Conservation (phyloP, 2,113 vertebrate species). For the Cochlearius cochlearius region DNA sequence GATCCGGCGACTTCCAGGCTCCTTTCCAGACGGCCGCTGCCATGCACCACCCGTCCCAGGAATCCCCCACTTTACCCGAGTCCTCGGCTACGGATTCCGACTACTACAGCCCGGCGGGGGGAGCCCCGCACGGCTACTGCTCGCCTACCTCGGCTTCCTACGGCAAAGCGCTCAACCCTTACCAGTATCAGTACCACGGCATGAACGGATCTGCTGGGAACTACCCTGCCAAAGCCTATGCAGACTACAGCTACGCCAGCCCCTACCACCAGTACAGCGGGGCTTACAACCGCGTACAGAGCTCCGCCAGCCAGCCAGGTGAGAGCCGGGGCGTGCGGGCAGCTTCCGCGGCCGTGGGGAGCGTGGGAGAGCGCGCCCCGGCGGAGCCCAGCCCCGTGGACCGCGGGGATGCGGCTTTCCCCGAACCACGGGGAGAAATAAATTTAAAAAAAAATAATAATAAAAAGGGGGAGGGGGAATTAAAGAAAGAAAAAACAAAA, state of each 20-base stretch:
- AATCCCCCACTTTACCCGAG: constrained; percentile 97
- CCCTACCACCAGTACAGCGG: constrained; percentile 92
- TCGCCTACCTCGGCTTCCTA: constrained; percentile 93
- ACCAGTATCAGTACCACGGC: constrained; percentile 95
- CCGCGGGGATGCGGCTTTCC: not conserved
- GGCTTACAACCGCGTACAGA: constrained; percentile 90
- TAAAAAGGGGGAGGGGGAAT: too few relatives aligned
- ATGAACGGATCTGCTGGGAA: constrained; percentile 88
- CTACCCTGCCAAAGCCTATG: constrained; percentile 92
- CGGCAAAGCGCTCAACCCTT: constrained; percentile 92
- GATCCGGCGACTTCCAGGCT: constrained; percentile 90
- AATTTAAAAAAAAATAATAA: not conserved
- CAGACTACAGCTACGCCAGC: constrained; percentile 90
- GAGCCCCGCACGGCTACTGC: constrained; percentile 92
- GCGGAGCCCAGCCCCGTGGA: not conserved
- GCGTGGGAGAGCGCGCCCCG: not conserved
- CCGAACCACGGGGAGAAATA: not conserved
- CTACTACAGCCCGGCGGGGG: constrained; percentile 93
- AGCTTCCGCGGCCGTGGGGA: not conserved
- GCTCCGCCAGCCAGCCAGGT: constrained; percentile 91
- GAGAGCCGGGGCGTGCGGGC: not conserved
- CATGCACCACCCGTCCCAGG: constrained; percentile 91
- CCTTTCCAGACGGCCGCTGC: constrained; percentile 83
- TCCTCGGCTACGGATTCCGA: constrained; percentile 97
- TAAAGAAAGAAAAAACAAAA: not conserved